Percentiles rank a stretch among this genome's conserved stretches.
Evolutionary conservation across 2,888 invertebrate genomes (phyloP).

Genomic region (Watsonalla binaria): DNA sequence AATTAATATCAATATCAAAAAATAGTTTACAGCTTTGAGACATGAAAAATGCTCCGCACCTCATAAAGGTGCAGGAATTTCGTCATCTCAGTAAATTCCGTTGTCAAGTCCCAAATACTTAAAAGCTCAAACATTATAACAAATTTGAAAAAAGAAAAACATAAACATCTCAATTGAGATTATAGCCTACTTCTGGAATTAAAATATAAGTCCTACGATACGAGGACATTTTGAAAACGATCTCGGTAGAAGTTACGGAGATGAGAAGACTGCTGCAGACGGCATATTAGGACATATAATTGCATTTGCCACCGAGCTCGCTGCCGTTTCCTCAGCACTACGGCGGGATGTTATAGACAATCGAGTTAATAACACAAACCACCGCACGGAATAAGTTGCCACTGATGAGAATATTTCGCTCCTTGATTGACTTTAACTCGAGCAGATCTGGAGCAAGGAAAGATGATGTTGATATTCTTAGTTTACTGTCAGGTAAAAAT

Average conservation of each 20-base stretch:
- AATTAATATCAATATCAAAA: no score
- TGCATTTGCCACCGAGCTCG: slow-evolving; percentile 73
- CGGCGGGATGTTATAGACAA: slow-evolving; percentile 66
- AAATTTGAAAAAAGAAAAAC: no score
- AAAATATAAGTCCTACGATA: slow-evolving; percentile 3
- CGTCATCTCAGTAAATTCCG: no score
- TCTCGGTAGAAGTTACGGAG: slow-evolving; percentile 44
- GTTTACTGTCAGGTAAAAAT: not conserved
- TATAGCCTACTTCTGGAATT: not conserved
- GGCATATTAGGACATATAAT: slow-evolving; percentile 74
- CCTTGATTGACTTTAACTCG: slow-evolving; percentile 48
- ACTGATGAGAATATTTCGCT: slow-evolving; percentile 67
- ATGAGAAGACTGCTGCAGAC: slow-evolving; percentile 57
- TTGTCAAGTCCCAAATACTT: no score
- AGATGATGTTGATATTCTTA: not conserved
- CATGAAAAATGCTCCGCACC: no score
- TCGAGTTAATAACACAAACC: slow-evolving; percentile 72
- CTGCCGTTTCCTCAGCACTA: slow-evolving; percentile 68
- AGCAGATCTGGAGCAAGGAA: not conserved
- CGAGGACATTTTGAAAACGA: slow-evolving; percentile 58
- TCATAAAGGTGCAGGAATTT: no score
- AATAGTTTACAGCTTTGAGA: no score
- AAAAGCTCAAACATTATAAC: no score
- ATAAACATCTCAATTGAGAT: no score
- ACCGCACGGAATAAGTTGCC: slow-evolving; percentile 65